phyloP scores from a whole-genome alignment of 92 coral and sea anemone species.

The Zoanthus solanderi region DNA sequence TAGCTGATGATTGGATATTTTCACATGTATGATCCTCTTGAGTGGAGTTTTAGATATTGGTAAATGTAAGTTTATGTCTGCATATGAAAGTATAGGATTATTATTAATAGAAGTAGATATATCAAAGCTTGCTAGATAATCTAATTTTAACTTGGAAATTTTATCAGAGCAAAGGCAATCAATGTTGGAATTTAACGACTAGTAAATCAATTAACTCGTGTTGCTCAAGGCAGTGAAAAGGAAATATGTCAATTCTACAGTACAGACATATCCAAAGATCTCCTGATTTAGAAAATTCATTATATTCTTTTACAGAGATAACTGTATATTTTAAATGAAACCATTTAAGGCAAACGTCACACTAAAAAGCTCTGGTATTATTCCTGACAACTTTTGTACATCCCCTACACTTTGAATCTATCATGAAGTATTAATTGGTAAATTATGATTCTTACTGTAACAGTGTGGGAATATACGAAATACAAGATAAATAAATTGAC shows the following conservation, averaged over 20 bases:
- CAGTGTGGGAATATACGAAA: background rate
- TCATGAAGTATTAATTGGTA: background rate
- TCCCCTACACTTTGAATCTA: background rate
- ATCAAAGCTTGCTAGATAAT: slow-evolving; percentile 20
- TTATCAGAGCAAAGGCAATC: slow-evolving; percentile 13
- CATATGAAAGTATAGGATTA: slow-evolving; percentile 29
- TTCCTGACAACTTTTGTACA: slow-evolving; percentile 17
- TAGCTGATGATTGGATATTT: no score
- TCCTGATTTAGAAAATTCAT: background rate
- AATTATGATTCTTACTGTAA: background rate
- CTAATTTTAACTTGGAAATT: slow-evolving; percentile 19
- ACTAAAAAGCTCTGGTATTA: slow-evolving; percentile 36
- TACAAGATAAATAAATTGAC: background rate
- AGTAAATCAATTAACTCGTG: slow-evolving; percentile 7
- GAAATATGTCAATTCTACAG: slow-evolving; percentile 23
- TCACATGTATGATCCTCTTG: no score
- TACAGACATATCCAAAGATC: slow-evolving; percentile 29
- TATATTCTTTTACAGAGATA: slow-evolving; percentile 28
- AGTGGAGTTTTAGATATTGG: slow-evolving; percentile 1
- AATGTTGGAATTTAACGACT: slow-evolving; percentile 36
- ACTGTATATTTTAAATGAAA: slow-evolving; percentile 32
- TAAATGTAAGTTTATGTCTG: slow-evolving; percentile 23
- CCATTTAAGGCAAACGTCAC: slow-evolving; percentile 34
- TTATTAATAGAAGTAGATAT: slow-evolving; percentile 39
- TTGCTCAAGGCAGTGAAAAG: slow-evolving; percentile 6